Conservation (phyloP, 2,888 invertebrate species). For the Cenopis cana region DNA sequence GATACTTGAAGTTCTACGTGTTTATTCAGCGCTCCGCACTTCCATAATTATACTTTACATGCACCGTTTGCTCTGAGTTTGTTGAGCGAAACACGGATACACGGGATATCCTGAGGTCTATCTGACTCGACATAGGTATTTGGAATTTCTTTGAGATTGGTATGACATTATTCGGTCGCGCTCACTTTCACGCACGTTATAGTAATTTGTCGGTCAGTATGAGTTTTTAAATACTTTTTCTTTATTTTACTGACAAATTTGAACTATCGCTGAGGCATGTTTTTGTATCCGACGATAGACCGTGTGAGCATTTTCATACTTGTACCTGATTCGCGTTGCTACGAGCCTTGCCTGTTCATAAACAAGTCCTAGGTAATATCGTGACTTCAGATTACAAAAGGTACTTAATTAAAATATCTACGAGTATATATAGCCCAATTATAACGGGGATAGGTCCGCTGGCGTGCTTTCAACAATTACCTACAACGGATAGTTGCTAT, state of each 20-base stretch:
- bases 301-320: no score
- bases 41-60: not conserved
- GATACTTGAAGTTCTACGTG: slow-evolving; percentile 16
- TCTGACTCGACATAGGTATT: not conserved
- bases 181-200: not conserved
- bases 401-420: no score
- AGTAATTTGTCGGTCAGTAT: no score
- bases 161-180: not conserved
- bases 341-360: no score
- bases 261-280: no score
- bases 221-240: no score
- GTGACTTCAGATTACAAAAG: no score
- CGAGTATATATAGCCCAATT: not conserved
- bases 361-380: no score
- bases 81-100: no score
- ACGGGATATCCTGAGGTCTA: not conserved
- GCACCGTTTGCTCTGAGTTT: not conserved
- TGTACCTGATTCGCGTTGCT: no score
- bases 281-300: no score
- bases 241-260: no score
- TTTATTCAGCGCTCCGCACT: not conserved
- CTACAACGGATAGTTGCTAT: not conserved
- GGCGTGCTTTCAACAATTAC: slow-evolving; percentile 1
- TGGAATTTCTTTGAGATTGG: not conserved
- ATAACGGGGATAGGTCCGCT: not conserved